Conservation (phyloP, 92 coral and sea anemone species). For the Phymanthus crucifer region DNA sequence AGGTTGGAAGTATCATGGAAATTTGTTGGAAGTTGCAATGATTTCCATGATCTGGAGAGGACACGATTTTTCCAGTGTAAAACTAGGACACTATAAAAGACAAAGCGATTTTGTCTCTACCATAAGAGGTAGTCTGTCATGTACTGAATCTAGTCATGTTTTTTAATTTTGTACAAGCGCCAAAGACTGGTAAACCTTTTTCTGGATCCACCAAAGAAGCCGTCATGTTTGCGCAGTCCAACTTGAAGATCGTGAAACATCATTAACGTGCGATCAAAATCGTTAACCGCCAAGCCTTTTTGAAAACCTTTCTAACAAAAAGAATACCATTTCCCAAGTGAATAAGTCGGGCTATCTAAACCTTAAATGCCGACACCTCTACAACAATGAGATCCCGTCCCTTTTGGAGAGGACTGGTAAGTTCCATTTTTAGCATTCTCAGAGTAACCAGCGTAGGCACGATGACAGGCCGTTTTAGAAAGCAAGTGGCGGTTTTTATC, state of each 20-base stretch:
- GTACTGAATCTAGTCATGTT: too few relatives aligned
- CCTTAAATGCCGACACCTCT: slow-evolving; percentile 24
- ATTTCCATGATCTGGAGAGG: too few relatives aligned
- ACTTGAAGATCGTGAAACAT: background rate
- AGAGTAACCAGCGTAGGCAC: background rate
- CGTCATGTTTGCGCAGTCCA: too few relatives aligned
- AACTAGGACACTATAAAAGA: too few relatives aligned
- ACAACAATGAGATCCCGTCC: slow-evolving; percentile 9
- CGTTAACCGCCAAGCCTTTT: background rate
- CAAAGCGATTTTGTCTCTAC: too few relatives aligned
- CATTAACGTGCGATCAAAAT: background rate
- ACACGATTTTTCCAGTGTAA: too few relatives aligned
- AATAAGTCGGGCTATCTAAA: background rate
- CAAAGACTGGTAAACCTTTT: too few relatives aligned
- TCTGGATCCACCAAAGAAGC: too few relatives aligned
- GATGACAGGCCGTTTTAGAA: background rate
- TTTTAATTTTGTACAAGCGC: too few relatives aligned
- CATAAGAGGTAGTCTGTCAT: too few relatives aligned
- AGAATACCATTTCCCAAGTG: slow-evolving; percentile 16
- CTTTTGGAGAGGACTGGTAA: background rate
- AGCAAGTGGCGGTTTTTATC: background rate
- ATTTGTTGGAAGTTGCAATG: too few relatives aligned
- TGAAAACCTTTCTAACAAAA: background rate
- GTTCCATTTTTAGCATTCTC: background rate
- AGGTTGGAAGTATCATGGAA: too few relatives aligned